phyloP scores from a whole-genome alignment of 2,797 vertebrate species.

The Benthosema pterotum region DNA sequence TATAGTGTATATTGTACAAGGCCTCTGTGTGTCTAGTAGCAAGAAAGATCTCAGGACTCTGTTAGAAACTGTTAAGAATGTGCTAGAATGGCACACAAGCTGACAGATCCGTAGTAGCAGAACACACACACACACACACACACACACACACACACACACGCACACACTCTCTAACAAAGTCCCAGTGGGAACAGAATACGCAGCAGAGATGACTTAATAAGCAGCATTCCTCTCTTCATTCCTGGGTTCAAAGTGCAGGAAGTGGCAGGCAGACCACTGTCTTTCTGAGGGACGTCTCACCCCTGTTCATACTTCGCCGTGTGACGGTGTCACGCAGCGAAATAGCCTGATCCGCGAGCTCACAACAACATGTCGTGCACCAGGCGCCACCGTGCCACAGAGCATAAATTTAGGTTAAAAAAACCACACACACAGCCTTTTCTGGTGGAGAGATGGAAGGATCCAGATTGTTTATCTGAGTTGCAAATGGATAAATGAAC shows the following conservation, averaged over 20 bases:
- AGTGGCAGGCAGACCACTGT: slow-evolving; percentile 39
- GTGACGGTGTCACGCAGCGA: no score
- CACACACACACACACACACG: not conserved
- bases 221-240: slow-evolving; percentile 64
- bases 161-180: not conserved
- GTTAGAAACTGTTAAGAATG: slow-evolving; percentile 44
- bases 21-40: slow-evolving; percentile 42
- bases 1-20: not conserved
- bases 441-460: no score
- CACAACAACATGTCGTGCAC: no score
- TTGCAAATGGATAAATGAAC: no score
- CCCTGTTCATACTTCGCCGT: no score
- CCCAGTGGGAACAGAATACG: slow-evolving; percentile 8
- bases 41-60: slow-evolving; percentile 45
- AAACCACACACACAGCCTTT: no score
- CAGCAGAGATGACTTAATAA: slow-evolving; percentile 48
- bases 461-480: no score
- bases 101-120: not conserved
- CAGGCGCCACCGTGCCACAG: no score
- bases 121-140: slow-evolving; percentile 25
- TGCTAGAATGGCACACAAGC: slow-evolving; percentile 35
- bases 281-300: slow-evolving; percentile 25
- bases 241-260: slow-evolving; percentile 52
- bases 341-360: no score
- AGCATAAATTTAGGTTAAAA: no score